Evolutionary conservation across 2,888 invertebrate species (phyloP), one percentile per base, ranked within the genome.

Genomic region (Xanthorhoe spadicearia): DNA sequence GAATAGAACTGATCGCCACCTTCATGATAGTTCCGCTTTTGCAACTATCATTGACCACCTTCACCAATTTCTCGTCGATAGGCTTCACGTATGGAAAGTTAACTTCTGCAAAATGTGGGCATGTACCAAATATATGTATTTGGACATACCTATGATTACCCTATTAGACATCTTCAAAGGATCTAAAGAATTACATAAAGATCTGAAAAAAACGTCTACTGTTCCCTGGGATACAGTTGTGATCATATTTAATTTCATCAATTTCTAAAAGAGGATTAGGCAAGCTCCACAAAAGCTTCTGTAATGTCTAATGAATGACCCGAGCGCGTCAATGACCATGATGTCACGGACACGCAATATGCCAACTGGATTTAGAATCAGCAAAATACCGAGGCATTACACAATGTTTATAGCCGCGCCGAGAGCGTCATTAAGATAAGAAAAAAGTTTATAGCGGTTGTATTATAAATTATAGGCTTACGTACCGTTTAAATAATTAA

Each of bases 401-500:
- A 55, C 32, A 49, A 55, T 23, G 48, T 62, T 51, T 59, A 58
- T 54, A n/a, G 50, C 43, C 59, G 18, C 54, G 56, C 59, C 38
- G 46, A 56, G 46, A 63, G 51, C 32, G 46, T 46, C 51, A 63
- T 63, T 67, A 56, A 49, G 56, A 67, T 67, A 63, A 67, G 63
- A 55, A 67, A 62, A 63, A 63, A 56, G 59, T 56, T 63, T 63
- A 63, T 63, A 52, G 54, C 48, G 51, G 56, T 46, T 60, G 59
- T 63, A 56, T 63, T 51, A 19, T 62, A 55, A 66, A 59, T 62
- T 67, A 67, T 56, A 60, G 55, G 52, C 48, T 50, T 18, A 48
- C 62, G 58, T 60, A 59, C 60, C 63, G 59, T 55, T 60, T 67
- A 56, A 55, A 67, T 63, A 54, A 67, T 63, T 56, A 67, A 63